These are phyloP conservation scores for Cephalopachus bancanus DNA, from an alignment of 2,797 vertebrate genomes.

Conservation along the genomic window DNA sequence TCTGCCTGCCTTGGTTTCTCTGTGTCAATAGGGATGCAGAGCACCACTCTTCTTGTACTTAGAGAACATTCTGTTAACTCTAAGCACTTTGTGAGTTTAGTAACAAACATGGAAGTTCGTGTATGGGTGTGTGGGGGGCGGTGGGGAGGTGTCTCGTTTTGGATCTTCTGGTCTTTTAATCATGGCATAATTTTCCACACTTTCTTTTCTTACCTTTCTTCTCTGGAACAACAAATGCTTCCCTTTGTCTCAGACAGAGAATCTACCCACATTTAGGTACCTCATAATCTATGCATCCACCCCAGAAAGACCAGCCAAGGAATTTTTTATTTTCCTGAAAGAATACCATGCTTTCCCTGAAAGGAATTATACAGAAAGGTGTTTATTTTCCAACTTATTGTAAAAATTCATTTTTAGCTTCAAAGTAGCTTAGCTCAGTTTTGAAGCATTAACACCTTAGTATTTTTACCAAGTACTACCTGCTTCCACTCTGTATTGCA, in stretches of 20 bases:
- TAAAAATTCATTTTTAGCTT: not conserved
- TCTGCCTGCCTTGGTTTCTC: not conserved
- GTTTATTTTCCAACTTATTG: not conserved
- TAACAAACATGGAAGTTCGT: not conserved
- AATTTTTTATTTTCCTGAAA: not conserved
- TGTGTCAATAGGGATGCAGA: not conserved
- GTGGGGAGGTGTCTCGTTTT: not conserved
- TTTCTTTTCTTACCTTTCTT: not conserved
- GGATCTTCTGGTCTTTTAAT: not conserved
- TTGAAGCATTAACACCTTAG: not conserved
- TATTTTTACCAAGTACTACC: not conserved
- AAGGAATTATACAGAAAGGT: not conserved
- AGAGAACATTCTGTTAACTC: not conserved
- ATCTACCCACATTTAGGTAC: not conserved
- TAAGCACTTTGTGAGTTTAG: not conserved
- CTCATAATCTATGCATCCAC: not conserved
- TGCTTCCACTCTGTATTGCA: not conserved
- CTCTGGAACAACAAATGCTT: not conserved
- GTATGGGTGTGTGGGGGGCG: not conserved
- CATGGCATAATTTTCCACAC: not conserved
- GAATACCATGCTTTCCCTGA: not conserved
- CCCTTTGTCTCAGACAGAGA: not conserved
- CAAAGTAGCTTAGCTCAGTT: not conserved
- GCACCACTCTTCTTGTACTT: not conserved
- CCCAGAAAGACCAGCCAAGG: not conserved